These are phyloP conservation scores for Diorhabda sublineata DNA, from an alignment of 1,140 invertebrate species.

Conservation along the genomic window DNA sequence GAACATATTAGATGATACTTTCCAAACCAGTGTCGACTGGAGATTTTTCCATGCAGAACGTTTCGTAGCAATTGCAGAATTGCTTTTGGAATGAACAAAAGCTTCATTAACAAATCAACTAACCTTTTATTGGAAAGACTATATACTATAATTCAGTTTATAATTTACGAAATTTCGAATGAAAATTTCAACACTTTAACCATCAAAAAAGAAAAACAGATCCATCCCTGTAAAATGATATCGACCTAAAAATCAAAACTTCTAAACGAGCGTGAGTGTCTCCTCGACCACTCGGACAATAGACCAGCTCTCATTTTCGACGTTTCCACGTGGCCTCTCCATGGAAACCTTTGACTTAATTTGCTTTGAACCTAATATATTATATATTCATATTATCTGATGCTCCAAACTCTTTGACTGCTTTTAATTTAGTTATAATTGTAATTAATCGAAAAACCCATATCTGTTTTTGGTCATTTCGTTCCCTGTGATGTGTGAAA, in stretches of 20 bases:
- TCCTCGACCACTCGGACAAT: slow-evolving; percentile 10
- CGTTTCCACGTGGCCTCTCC: slow-evolving; percentile 5
- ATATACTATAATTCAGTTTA: no score
- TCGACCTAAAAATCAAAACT: slow-evolving; percentile 17
- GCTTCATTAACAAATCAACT: no score
- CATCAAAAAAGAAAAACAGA: no score
- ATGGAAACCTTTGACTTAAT: slow-evolving; percentile 21
- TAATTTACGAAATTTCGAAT: no score
- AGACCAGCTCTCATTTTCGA: not conserved
- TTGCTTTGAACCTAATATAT: slow-evolving; percentile 6
- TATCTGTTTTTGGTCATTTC: slow-evolving; percentile 14
- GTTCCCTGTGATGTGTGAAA: not conserved
- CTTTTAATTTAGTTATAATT: slow-evolving; percentile 19
- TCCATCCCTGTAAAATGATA: slow-evolving; percentile 10
- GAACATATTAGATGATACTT: no score
- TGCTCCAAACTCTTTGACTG: slow-evolving; percentile 7
- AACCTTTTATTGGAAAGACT: no score
- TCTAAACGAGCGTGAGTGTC: not conserved
- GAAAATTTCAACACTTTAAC: no score
- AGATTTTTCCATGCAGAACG: no score
- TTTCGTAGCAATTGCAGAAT: no score
- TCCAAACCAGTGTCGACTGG: no score
- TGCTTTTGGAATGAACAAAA: no score
- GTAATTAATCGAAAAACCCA: slow-evolving; percentile 19
- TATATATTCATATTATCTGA: slow-evolving; percentile 14